Evolutionary conservation across 2,797 vertebrate genomes (phyloP), one percentile per base, ranked within the genome.

Genomic region (Gallirallus australis): DNA sequence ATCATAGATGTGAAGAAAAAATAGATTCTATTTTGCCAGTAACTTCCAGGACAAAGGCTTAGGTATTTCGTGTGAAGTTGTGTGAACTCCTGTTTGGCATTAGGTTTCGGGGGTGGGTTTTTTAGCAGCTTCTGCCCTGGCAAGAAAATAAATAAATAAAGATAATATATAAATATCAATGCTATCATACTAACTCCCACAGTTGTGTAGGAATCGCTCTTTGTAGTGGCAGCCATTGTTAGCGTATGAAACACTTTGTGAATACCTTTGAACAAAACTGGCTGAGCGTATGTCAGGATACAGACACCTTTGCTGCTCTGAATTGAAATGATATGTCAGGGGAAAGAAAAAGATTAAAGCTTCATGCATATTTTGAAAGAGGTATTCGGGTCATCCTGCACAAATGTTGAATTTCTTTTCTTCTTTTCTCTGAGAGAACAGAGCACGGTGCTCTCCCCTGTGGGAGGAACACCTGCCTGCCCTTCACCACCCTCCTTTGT

Each of bases 361-460:
- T 88, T 86, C 66, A 63, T 82, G 39, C 25, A 71, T 84, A 72
- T 61, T 92, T 96, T 40, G 91, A 56, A 64, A 68, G 47, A 82
- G 60, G 89, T 80, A 96, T 89, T 70, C 94, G 89, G 83, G 93
- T 94, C 86, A 93, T 39, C 57, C 56, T 76, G 21, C 28, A 90
- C 9, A 76, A 84, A 79, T 24, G 30, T 63, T 72, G 57, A 42
- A 15, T 72, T 48, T 27, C 0, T 73, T 28, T 21, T 37, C 1
- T 18, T 27, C 7, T 31, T 27, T 27, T 24, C 35, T 4, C 8
- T 77, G 20, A 60, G 16, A 68, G 50, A 86, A 54, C 30, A 37
- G 20, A 69, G 35, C 54, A 52, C 25, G 28, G 15, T 50, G 12
- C 21, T 88, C 1, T 0, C 3, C 24, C 23, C 50, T 13, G 5